phyloP scores from a whole-genome alignment of 2,888 invertebrate species.

The Drosophila tanythrix region DNA sequence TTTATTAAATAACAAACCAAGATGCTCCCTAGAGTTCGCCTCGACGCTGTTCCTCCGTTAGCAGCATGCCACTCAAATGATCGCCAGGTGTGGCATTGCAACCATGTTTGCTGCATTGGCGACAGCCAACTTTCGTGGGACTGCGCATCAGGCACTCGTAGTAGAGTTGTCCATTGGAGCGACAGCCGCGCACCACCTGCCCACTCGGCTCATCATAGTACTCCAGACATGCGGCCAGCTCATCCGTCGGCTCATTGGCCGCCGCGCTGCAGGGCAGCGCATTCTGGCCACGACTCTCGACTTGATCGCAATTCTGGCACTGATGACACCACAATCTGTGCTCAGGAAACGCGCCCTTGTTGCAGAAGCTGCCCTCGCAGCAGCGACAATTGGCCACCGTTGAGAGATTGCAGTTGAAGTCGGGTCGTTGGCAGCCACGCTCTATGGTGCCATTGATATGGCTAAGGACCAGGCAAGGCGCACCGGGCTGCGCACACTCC shows the following conservation, averaged over 20 bases:
- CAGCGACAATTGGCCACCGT: slow-evolving; percentile 56
- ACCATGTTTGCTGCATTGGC: slow-evolving; percentile 62
- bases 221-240: slow-evolving; percentile 68
- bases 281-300: slow-evolving; percentile 25
- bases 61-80: slow-evolving; percentile 17
- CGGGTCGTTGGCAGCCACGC: slow-evolving; percentile 72
- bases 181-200: slow-evolving; percentile 77
- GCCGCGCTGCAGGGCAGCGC: slow-evolving; percentile 56
- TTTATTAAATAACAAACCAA: slow-evolving; percentile 1
- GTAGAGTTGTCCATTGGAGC: slow-evolving; percentile 67
- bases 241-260: slow-evolving; percentile 57
- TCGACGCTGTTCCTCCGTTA: slow-evolving; percentile 2
- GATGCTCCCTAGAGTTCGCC: slow-evolving; percentile 7
- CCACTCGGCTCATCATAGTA: slow-evolving; percentile 55
- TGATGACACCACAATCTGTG: slow-evolving; percentile 77
- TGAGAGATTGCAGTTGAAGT: slow-evolving; percentile 57
- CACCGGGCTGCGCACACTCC: slow-evolving; percentile 63
- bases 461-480: slow-evolving; percentile 66
- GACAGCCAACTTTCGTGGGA: slow-evolving; percentile 51
- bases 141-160: slow-evolving; percentile 69
- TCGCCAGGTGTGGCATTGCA: slow-evolving; percentile 69
- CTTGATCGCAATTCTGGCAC: slow-evolving; percentile 62
- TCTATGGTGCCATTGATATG: slow-evolving; percentile 65
- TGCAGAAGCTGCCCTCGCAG: slow-evolving; percentile 77
- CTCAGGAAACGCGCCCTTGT: slow-evolving; percentile 73